These are phyloP conservation scores for Tipula lateralis DNA, from an alignment of 2,888 invertebrate genomes.

Conservation along the genomic window DNA sequence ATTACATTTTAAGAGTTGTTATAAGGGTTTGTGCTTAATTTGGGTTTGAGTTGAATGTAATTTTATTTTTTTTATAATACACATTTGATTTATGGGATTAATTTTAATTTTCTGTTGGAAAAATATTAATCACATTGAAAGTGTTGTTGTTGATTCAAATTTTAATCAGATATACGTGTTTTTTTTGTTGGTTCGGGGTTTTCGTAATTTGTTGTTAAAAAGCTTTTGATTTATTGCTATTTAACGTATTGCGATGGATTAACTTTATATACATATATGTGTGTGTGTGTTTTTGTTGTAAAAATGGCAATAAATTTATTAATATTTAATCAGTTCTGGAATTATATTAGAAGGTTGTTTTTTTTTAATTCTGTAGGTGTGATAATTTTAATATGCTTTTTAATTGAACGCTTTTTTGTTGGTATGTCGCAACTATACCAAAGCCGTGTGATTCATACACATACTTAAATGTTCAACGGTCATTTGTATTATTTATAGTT, in stretches of 20 bases:
- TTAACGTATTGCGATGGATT: neutral
- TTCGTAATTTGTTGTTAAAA: neutral
- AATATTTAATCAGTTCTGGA: conserved; percentile 11
- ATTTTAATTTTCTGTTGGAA: conserved; percentile 15
- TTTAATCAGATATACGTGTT: neutral
- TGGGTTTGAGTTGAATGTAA: neutral
- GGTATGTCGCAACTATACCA: neutral
- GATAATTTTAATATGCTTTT: conserved; percentile 2
- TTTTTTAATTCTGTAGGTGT: neutral
- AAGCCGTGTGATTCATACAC: neutral
- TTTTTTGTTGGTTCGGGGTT: neutral
- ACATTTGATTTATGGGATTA: conserved; percentile 19
- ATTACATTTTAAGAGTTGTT: neutral
- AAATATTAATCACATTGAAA: conserved; percentile 19
- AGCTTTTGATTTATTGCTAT: conserved; percentile 24
- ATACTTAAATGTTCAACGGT: neutral
- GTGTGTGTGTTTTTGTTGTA: neutral
- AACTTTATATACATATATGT: neutral
- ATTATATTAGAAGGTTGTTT: neutral
- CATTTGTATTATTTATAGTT: neutral
- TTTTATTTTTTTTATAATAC: neutral
- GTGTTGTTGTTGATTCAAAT: neutral
- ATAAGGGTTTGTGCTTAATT: neutral
- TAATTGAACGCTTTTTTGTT: neutral
- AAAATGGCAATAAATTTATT: conserved; percentile 9